phyloP scores from a whole-genome alignment of 2,113 vertebrate genomes.

The Leptobrachium ailaonicum region DNA sequence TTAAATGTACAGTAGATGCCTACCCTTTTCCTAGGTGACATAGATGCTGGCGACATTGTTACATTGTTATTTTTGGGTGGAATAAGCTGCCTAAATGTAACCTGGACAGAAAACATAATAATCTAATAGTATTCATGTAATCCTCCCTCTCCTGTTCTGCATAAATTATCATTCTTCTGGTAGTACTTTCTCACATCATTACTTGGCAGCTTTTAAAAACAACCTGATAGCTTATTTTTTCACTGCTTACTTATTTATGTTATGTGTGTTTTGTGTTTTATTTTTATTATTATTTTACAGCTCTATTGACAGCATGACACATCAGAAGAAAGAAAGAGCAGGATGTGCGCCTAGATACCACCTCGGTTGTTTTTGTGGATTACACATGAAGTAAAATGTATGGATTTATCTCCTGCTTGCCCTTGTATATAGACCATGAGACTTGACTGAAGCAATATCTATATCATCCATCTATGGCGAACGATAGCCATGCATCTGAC shows the following conservation, averaged over 20 bases:
- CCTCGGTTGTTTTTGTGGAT: conserved; percentile 88
- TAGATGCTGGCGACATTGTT: not conserved
- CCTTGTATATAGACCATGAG: conserved; percentile 93
- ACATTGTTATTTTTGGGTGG: not conserved
- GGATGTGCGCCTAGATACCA: conserved; percentile 72
- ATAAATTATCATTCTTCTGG: conserved; percentile 68
- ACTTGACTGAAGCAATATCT: conserved; percentile 95
- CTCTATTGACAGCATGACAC: conserved; percentile 77
- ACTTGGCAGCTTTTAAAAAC: conserved; percentile 67
- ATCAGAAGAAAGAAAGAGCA: conserved; percentile 69
- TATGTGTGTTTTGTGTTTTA: too few species aligned
- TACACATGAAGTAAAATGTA: conserved; percentile 94
- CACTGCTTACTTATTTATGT: conserved; percentile 26
- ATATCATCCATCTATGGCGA: conserved; percentile 99
- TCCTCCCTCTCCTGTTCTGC: conserved; percentile 68
- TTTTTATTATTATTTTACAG: conserved; percentile 54
- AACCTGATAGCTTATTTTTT: conserved; percentile 67
- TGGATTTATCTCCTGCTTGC: conserved; percentile 90
- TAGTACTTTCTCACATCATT: conserved; percentile 70
- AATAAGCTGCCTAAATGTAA: not conserved
- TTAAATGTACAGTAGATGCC: too few species aligned
- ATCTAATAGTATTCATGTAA: conserved; percentile 67
- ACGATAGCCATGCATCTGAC: conserved; percentile 99
- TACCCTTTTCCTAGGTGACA: too few species aligned
- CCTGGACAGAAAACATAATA: conserved; percentile 65